Evolutionary conservation across 2,888 invertebrate genomes (phyloP), one percentile per base, ranked within the genome.

Genomic region (Monoplex corrugatus): DNA sequence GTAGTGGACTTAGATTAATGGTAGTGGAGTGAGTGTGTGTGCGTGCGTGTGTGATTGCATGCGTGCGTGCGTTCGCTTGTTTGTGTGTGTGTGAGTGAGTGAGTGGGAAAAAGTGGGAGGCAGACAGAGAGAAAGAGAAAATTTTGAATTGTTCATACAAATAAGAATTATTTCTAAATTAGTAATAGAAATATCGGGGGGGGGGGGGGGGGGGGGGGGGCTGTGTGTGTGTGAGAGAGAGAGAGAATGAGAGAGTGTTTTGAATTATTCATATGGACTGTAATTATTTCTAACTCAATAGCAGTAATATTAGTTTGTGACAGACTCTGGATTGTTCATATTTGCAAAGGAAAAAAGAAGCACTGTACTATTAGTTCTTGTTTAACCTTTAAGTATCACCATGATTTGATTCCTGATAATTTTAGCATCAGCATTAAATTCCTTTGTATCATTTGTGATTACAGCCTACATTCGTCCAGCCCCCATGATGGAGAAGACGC

Each of bases 401-500:
- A n/a, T n/a, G n/a, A n/a, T n/a, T n/a, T n/a, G n/a, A n/a, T n/a
- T n/a, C n/a, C n/a, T n/a, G n/a, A n/a, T n/a, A n/a, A n/a, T n/a
- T n/a, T n/a, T n/a, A n/a, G n/a, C n/a, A n/a, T n/a, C 19, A 13
- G 50, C 19, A 50, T 50, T 50, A 50, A 50, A 13, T 50, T 50
- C 50, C 19, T 19, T 75, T 2, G 2, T 28, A 45, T 72, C 23
- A 2, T 83, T 19, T 44, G 57, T 86, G 88, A 45, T 35, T 86
- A 78, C 93, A 93, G 87, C 93, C 93, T 94, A 93, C 35, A 92
- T 93, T 19, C 97, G 97, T 93, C 92, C 94, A 89, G 98, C 98
- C 2, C 99, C 99, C 0, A 97, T 99, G 89, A 99, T 99, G 98
- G 97, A 98, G 92, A 99, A 98, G 93, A 96, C 96, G 0, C 92